These are phyloP conservation scores for Larimichthys crocea DNA, from an alignment of 2,113 vertebrate species.

Conservation along the genomic window DNA sequence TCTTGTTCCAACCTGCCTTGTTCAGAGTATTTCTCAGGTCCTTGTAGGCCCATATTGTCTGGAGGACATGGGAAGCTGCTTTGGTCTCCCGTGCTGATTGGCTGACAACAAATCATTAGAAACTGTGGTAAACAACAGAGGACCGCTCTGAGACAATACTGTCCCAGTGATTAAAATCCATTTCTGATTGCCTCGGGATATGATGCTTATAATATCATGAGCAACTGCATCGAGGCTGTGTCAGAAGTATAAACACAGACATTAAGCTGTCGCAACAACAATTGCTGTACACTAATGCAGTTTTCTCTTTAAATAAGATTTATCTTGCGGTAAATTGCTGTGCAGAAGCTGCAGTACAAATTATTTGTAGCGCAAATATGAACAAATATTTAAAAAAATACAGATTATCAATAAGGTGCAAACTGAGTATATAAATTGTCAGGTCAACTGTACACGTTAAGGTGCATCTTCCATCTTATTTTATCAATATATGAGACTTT, in stretches of 20 bases:
- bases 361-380: too few relatives aligned
- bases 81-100: conserved; percentile 89
- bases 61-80: conserved; percentile 94
- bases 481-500: neutral
- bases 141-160: conserved; percentile 41
- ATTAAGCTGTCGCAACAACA: conserved; percentile 9
- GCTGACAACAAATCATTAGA: conserved; percentile 67
- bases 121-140: conserved; percentile 28
- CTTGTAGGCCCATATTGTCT: conserved; percentile 97
- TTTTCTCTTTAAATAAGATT: neutral
- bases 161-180: conserved; percentile 46
- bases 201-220: conserved; percentile 30
- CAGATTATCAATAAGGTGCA: too few relatives aligned
- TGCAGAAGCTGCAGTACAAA: too few relatives aligned
- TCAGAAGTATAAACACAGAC: conserved; percentile 1
- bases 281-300: neutral
- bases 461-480: neutral
- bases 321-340: too few relatives aligned
- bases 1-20: conserved; percentile 97
- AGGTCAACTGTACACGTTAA: too few relatives aligned
- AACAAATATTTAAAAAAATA: too few relatives aligned
- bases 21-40: conserved; percentile 89
- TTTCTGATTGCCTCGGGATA: conserved; percentile 17
- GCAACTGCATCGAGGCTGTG: conserved; percentile 3
- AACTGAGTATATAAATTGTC: too few relatives aligned